Percentiles rank a stretch among this genome's conserved stretches.
Evolutionary conservation across 2,888 invertebrate species (phyloP).

Genomic region (Cheilosia grossa): DNA sequence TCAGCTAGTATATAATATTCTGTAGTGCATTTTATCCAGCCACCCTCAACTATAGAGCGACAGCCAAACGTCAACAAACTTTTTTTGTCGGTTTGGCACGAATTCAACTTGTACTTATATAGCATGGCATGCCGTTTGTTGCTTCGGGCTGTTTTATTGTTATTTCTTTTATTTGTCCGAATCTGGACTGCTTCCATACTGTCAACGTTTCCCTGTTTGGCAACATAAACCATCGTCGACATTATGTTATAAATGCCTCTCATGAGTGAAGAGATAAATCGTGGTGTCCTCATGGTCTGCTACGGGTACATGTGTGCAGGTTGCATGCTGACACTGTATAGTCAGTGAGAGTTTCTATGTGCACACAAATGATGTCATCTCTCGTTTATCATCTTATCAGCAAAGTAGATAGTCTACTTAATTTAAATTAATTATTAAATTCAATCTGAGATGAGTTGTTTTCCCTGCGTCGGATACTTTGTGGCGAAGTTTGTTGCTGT

Average conservation of each 20-base stretch:
- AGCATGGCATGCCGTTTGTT: conserved; percentile 66
- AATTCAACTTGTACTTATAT: conserved; percentile 51
- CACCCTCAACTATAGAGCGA: conserved; percentile 53
- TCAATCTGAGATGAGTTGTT: conserved; percentile 16
- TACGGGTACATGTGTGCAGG: neutral
- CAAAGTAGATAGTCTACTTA: conserved; percentile 13
- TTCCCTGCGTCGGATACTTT: neutral
- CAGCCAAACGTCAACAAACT: conserved; percentile 69
- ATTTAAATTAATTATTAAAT: conserved; percentile 12
- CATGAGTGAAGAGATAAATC: conserved; percentile 50
- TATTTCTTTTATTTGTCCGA: conserved; percentile 48
- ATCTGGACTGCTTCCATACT: conserved; percentile 1
- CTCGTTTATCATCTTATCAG: neutral
- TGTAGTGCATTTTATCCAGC: conserved; percentile 47
- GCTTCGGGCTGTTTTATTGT: conserved; percentile 64
- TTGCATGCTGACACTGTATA: conserved; percentile 35
- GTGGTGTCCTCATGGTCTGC: conserved; percentile 46
- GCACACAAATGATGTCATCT: neutral
- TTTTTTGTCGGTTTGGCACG: conserved; percentile 64
- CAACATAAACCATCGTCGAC: conserved; percentile 43
- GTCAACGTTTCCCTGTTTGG: conserved; percentile 42
- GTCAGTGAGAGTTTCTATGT: neutral
- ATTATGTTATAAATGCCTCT: conserved; percentile 35
- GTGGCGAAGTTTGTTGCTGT: neutral
- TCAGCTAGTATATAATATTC: conserved; percentile 52